Evolutionary conservation across 2,797 vertebrate species (phyloP), one percentile per base, ranked within the genome.

Genomic region (Dendrocincla tyrannina): DNA sequence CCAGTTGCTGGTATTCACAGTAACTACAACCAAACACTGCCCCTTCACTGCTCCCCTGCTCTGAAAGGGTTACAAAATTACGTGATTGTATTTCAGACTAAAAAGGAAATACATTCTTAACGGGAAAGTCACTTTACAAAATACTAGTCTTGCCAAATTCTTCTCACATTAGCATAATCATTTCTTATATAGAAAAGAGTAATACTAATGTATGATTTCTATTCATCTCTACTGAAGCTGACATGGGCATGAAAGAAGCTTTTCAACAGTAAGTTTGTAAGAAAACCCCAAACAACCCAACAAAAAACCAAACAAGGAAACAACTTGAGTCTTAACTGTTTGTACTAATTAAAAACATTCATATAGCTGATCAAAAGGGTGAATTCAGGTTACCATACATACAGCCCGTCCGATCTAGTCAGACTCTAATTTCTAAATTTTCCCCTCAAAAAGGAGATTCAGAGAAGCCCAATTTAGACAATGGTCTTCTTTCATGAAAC

Each of bases 61-160:
- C 30, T 20, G 60, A 77, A 77, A 92, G 35, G 42, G 41, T 96
- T 95, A 91, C 87, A 94, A 89, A 95, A 97, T 81, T 81, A 62
- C 4, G 17, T 7, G 5, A 85, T 5, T 53, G 42, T 80, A 75
- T 89, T 92, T 92, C 79, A 37, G 35, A 83, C 55, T 52, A 79
- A 85, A 79, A 91, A 93, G 91, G 93, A 97, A 97, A 96, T 62
- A 60, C 76, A 72, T 84, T 85, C 75, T 94, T 92, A 86, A 88
- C 22, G 0, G 62, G 58, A 88, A 96, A 91, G 85, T 55, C 58
- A 75, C 50, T 96, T 93, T 86, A 88, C 87, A 91, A 93, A 97
- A 96, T 47, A 80, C 47, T 25, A 52, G 35, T 73, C 75, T 94
- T 95, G 89, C 73, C 79, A 95, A 95, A 92, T 81, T 88, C 62